Base-by-base conservation (phyloP, 2,888 invertebrate species). In the Euzophera pinguis region DNA sequence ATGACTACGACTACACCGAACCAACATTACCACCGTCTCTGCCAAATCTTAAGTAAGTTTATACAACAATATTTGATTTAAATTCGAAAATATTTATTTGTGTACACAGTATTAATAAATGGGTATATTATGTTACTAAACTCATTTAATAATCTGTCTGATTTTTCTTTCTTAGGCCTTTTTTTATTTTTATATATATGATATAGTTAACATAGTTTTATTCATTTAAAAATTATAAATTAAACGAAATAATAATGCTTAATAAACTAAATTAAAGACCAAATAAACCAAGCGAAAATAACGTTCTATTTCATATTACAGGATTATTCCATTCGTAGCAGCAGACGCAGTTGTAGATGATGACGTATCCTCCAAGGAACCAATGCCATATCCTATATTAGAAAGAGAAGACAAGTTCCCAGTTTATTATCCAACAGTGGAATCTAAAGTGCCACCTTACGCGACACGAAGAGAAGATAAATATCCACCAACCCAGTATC, bases 311-410 rank as follows among this genome's bases (percentile, higher is more conserved):
- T 49, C n/a, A 43, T n/a, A n/a, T 90, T 91, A 47, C 81, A 96
- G 96, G 75, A 97, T 97, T 50, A 96, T 97, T 65, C 96, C 96
- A 6, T 97, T 97, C 77, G 93, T 96, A 56, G 96, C 96, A 29
- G 95, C 96, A 3, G 97, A 97, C 73, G 97, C 97, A 1, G 92
- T 96, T 10, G 91, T 94, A 13, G 91, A 93, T 58, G 91, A 92
- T 56, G 91, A 91, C 60, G 73, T 75, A 50, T 63, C 75, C 0
- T 60, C 76, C 6, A 88, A 91, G 60, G 80, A 83, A 43, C 69
- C 73, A 7, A 60, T 75, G 8, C 68, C 76, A 2, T 88, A 84
- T 53, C 78, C 83, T 0, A 67, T 75, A 0, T 48, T 82, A 14
- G 85, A 84, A 52, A 67, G 81, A 58, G 81, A 85, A 62, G 88